Evolutionary conservation across 2,888 invertebrate genomes (phyloP), one percentile per base, ranked within the genome.

Genomic region (Lithophane leautieri): DNA sequence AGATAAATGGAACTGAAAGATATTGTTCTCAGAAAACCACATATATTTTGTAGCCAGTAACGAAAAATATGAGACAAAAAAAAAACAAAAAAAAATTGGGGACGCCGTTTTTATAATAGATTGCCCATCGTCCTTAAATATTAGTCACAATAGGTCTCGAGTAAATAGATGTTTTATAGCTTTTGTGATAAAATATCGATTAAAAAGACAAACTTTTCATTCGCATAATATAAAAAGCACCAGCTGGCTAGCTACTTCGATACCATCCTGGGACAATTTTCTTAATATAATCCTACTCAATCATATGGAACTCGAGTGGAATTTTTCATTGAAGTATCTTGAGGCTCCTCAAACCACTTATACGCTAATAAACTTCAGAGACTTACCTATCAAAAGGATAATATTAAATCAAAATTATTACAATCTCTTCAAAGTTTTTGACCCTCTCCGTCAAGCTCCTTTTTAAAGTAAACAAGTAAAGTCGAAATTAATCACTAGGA

Each of bases 171-270:
- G 1, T 4, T 71, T 47, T 9, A 16, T n/a, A 52, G n/a, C 25
- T 52, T 44, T 44, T 9, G 1, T 25, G 22, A 70, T 25, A 34
- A 25, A 44, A 42, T 9, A 34, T 44, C 16, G 25, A 47, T 47
- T n/a, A 11, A 19, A 79, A 28, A n/a, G 9, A 34, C 7, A 47
- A 54, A 54, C n/a, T 44, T 50, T 82, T 34, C 42, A 63, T 68
- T 14, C 22, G 8, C 28, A 14, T 70, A 42, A 56, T 65, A n/a
- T 52, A 56, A 16, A 40, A 56, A n/a, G 54, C 50, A 56, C 16
- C 83, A 83, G 42, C 72, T 72, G 83, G n/a, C 50, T n/a, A 14
- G 34, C 44, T 42, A 69, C 72, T 66, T 56, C 4, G 34, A 61
- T 60, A 52, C n/a, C 44, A 54, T 34, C 34, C 4, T 12, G 65